Evolutionary conservation across 2,113 vertebrate species (phyloP).

Genomic region (Arenaria interpres): DNA sequence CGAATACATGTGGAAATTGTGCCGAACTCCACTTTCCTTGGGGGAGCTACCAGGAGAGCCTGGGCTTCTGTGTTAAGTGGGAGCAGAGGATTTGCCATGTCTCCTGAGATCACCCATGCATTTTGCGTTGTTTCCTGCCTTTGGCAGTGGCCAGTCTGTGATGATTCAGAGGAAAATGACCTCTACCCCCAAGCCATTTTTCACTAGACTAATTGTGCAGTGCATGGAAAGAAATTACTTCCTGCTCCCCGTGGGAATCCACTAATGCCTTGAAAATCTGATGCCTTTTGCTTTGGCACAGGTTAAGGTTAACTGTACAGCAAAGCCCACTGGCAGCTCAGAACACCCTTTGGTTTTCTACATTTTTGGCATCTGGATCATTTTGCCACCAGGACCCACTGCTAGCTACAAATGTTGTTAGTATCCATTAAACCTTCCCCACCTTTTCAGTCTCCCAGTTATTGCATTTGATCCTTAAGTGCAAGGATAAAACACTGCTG

Average conservation of each 20-base stretch:
- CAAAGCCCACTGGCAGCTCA: neutral
- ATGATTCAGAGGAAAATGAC: neutral
- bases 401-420: neutral
- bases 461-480: neutral
- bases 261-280: neutral
- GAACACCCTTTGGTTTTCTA: neutral
- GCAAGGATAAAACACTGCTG: neutral
- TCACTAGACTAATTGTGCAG: conserved; percentile 19
- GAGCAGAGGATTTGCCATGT: neutral
- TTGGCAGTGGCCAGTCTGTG: neutral
- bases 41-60: neutral
- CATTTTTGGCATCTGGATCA: neutral
- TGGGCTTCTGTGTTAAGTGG: neutral
- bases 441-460: neutral
- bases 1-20: neutral
- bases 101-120: neutral
- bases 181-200: neutral
- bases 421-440: neutral
- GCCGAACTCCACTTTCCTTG: neutral
- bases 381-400: neutral
- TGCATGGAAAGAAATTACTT: neutral
- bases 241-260: neutral
- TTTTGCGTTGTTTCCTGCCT: neutral
- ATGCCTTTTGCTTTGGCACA: neutral
- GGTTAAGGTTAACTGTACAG: neutral